These are phyloP conservation scores for Zhengitettix transpicula DNA, from an alignment of 2,888 invertebrate genomes.

Conservation along the genomic window DNA sequence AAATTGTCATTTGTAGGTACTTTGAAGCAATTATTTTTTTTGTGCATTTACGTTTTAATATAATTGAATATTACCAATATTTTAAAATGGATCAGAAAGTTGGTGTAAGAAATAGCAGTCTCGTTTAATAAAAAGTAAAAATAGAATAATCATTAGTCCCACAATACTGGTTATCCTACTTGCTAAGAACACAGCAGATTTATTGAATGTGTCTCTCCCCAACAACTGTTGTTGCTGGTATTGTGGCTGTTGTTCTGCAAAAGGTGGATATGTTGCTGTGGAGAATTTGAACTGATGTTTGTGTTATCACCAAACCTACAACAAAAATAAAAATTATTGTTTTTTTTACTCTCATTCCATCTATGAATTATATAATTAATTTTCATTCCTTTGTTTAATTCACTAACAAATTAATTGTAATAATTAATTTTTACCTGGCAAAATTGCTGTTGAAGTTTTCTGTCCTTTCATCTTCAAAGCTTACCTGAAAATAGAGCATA, in stretches of 20 bases:
- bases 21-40: no score
- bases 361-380: no score
- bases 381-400: no score
- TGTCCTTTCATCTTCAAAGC: conserved; percentile 21
- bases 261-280: conserved; percentile 7
- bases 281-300: neutral
- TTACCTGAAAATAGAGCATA: conserved; percentile 17
- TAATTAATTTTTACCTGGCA: conserved; percentile 2
- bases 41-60: no score
- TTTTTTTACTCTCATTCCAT: no score
- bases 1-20: no score
- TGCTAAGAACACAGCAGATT: conserved; percentile 24
- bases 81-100: neutral
- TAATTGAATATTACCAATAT: no score
- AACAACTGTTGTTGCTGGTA: conserved; percentile 16
- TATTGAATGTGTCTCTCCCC: conserved; percentile 22
- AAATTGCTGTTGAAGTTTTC: conserved; percentile 8
- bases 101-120: neutral
- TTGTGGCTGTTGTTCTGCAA: neutral
- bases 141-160: neutral
- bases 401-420: neutral
- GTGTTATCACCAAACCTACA: no score
- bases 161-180: conserved; percentile 4
- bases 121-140: neutral
- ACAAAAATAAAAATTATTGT: no score